Evolutionary conservation across 2,113 vertebrate species (phyloP), one percentile per base, ranked within the genome.

Genomic region (Tricholaema leucomelas): DNA sequence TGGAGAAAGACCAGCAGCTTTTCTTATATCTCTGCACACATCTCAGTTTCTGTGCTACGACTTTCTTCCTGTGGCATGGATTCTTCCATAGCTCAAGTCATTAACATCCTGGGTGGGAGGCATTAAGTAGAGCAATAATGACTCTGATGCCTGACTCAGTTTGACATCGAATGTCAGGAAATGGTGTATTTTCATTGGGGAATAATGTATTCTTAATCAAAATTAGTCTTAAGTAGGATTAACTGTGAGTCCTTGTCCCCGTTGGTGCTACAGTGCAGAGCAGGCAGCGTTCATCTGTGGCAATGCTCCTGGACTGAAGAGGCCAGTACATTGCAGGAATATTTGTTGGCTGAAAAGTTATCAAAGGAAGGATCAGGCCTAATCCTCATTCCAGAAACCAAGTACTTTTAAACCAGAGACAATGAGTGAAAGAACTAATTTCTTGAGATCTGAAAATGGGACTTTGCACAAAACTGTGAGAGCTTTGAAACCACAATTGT

Each of bases 121-220:
- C 90, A 92, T 95, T 79, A 93, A 94, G 46, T 46, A 89, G 91
- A 93, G 61, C 64, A 87, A 40, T 76, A 81, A 85, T 87, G 71
- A 92, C 64, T 90, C 67, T 82, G 64, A 63, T 87, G 60, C 46
- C 87, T 95, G 91, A 94, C 75, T 94, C 91, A 87, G 90, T 85
- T 85, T 94, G 85, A 91, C 50, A 69, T 0, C 50, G 72, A 76
- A 10, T 88, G 85, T 60, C 81, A 92, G 87, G 87, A 91, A 92
- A 77, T 31, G 12, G 38, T 91, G 60, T 56, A 12, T 80, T 89
- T 85, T 82, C 50, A 56, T 16, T 59, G 60, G 46, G 35, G 77
- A 91, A 52, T 52, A 46, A 82, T n/a, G 4, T 63, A 63, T 89
- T 77, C 67, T 66, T 79, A 80, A 31, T 63, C 59, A 70, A 79